phyloP scores from a whole-genome alignment of 2,888 invertebrate genomes.

The Odontocolon sp. region DNA sequence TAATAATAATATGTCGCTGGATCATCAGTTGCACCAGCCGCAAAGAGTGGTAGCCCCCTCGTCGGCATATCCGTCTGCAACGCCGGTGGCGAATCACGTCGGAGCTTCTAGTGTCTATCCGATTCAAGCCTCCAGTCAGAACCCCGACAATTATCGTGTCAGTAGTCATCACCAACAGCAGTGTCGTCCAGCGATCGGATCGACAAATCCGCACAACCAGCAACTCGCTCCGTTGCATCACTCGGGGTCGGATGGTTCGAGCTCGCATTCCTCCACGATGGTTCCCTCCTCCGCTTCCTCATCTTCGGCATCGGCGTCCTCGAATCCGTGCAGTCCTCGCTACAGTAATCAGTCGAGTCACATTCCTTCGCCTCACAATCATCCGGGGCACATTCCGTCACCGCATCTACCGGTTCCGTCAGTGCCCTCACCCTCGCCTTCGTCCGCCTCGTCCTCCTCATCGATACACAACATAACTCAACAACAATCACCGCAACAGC shows the following conservation, averaged over 20 bases:
- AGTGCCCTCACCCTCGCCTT: slow-evolving; percentile 59
- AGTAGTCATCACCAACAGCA: slow-evolving; percentile 57
- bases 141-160: slow-evolving; percentile 62
- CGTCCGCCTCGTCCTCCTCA: slow-evolving; percentile 39
- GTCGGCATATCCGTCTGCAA: slow-evolving; percentile 53
- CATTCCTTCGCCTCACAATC: slow-evolving; percentile 76
- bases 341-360: slow-evolving; percentile 70
- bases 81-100: slow-evolving; percentile 48
- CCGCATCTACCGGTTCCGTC: slow-evolving; percentile 68
- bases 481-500: slow-evolving; percentile 66
- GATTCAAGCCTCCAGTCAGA: slow-evolving; percentile 48
- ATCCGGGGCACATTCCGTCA: slow-evolving; percentile 75
- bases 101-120: slow-evolving; percentile 49
- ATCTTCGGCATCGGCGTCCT: slow-evolving; percentile 62
- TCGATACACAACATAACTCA: slow-evolving; percentile 70
- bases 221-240: slow-evolving; percentile 48
- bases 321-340: slow-evolving; percentile 71
- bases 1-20: slow-evolving; percentile 42
- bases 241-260: slow-evolving; percentile 49
- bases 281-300: slow-evolving; percentile 56
- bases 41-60: slow-evolving; percentile 66
- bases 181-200: slow-evolving; percentile 14
- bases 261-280: slow-evolving; percentile 43
- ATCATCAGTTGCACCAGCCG: slow-evolving; percentile 65
- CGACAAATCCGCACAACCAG: slow-evolving; percentile 56